phyloP scores from a whole-genome alignment of 2,797 vertebrate genomes.

The Mergus octosetaceus region DNA sequence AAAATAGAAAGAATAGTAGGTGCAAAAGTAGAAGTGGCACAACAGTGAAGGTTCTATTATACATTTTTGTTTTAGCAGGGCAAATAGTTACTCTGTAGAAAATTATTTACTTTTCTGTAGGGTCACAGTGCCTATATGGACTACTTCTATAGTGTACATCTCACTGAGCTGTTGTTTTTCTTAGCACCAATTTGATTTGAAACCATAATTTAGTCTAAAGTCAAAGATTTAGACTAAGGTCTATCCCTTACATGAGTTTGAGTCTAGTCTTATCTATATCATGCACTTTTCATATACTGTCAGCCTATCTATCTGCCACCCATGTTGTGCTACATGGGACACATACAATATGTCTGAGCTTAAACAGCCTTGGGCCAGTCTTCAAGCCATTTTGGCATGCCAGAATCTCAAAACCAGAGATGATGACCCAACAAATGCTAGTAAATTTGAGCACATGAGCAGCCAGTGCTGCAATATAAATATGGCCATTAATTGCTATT shows the following conservation, averaged over 20 bases:
- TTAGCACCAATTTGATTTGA: not conserved
- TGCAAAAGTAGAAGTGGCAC: not conserved
- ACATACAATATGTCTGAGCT: not conserved
- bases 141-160: not conserved
- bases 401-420: not conserved
- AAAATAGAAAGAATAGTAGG: not conserved
- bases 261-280: not conserved
- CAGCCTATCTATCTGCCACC: not conserved
- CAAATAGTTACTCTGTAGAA: not conserved
- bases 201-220: not conserved
- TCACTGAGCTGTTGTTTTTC: not conserved
- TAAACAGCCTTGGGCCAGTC: not conserved
- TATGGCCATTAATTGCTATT: not conserved
- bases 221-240: no score
- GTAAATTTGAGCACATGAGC: not conserved
- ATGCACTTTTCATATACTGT: not conserved
- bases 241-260: not conserved
- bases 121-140: not conserved
- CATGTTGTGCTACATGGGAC: accelerated
- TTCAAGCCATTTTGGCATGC: not conserved
- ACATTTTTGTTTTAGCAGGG: not conserved
- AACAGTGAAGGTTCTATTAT: not conserved
- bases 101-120: not conserved
- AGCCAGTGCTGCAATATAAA: not conserved
- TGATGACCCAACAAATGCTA: not conserved